Conservation (phyloP, 1,140 invertebrate species). For the Notospermus geniculatus region DNA sequence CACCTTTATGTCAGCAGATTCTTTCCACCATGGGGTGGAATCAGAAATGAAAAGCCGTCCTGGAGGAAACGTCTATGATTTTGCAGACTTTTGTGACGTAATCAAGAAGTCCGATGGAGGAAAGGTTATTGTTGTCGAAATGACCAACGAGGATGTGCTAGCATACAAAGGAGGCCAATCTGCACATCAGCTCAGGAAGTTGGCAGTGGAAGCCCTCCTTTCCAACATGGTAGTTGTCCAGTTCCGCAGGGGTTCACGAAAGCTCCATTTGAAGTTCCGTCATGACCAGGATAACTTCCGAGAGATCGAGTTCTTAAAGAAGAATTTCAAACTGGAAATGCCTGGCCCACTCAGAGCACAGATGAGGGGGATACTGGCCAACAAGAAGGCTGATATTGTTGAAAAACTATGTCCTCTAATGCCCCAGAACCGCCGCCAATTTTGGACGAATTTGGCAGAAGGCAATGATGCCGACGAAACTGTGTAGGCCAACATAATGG, state of each 20-base stretch:
- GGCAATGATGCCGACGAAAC: too few relatives aligned
- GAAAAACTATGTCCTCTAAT: background rate
- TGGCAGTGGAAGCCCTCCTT: background rate
- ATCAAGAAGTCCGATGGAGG: background rate
- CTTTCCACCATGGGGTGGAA: constrained; percentile 9
- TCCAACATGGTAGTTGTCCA: background rate
- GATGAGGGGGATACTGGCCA: background rate
- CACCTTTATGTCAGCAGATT: constrained; percentile 16
- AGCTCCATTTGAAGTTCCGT: background rate
- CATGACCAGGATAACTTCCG: background rate
- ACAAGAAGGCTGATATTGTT: background rate
- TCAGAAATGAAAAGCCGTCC: constrained; percentile 6
- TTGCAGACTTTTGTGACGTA: constrained; percentile 2
- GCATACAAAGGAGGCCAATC: background rate
- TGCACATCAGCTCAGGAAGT: background rate
- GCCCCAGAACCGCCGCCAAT: background rate
- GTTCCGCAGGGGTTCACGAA: background rate
- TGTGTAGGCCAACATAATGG: too few relatives aligned
- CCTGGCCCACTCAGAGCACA: background rate
- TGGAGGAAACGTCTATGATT: constrained; percentile 16
- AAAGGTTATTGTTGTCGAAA: background rate
- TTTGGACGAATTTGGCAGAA: constrained; percentile 4
- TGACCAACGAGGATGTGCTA: background rate
- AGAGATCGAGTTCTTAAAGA: constrained; percentile 3
- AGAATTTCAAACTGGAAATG: background rate